Percentiles rank a stretch among this genome's conserved stretches.
Conservation (phyloP, 2,888 invertebrate genomes). For the Electrophaes corylata region DNA sequence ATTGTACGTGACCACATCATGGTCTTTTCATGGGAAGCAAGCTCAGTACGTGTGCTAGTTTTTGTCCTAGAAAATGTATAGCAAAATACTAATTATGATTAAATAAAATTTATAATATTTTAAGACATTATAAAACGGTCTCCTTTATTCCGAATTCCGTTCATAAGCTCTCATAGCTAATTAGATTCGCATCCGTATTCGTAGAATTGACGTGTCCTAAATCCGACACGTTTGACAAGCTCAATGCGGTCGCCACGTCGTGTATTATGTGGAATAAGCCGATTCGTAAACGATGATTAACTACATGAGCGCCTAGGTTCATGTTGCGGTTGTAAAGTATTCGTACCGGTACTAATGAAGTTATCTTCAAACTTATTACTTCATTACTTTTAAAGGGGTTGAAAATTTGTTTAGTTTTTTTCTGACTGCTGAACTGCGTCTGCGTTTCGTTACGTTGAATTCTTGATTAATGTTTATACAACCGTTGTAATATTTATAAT, state of each 20-base stretch:
- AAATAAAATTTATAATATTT: background rate
- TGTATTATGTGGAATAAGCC: constrained; percentile 32
- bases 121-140: background rate
- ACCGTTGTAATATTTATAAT: too few species aligned
- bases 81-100: background rate
- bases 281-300: constrained; percentile 38
- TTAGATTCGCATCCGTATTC: constrained; percentile 26
- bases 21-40: constrained; percentile 54
- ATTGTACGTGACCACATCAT: constrained; percentile 59
- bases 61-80: constrained; percentile 13
- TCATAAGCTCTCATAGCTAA: constrained; percentile 27
- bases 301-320: constrained; percentile 20
- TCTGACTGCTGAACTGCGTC: background rate
- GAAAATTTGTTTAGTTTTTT: background rate
- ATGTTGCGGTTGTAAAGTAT: constrained; percentile 23
- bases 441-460: too few species aligned
- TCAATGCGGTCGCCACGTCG: constrained; percentile 33
- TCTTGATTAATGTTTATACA: too few species aligned
- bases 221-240: constrained; percentile 38
- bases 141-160: constrained; percentile 3
- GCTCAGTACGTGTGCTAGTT: constrained; percentile 24
- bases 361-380: background rate
- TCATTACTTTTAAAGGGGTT: background rate
- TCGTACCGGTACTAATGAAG: constrained; percentile 4
- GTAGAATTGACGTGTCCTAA: constrained; percentile 35